Evolutionary conservation across 2,797 vertebrate species (phyloP), one percentile per base, ranked within the genome.

Genomic region (Clarias fuscus): DNA sequence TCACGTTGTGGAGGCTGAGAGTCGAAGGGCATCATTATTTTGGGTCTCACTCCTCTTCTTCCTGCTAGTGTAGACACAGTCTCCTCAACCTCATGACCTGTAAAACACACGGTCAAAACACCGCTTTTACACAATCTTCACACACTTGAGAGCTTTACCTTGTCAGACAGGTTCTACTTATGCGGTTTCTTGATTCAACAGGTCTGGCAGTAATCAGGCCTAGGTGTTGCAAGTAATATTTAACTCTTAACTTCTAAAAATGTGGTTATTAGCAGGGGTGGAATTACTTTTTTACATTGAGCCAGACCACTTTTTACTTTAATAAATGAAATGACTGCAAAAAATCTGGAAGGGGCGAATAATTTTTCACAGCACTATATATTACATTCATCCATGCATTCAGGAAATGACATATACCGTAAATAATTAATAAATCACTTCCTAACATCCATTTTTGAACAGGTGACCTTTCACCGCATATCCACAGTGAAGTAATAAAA

Each of bases 1-100:
- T 97, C 97, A 99, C 98, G 98, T 92, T 99, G 98, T 89, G 98
- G 98, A 0, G 98, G 98, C 86, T 98, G 98, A 5, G 97, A 95
- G 89, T 99, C 98, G 94, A 99, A 99, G 62, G 98, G 98, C 98
- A 99, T 98, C 98, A 98, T 98, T 95, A 99, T 99, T 96, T 99
- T 99, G 91, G 98, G 97, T 92, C 98, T 97, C 96, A 98, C 97
- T 90, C 97, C 98, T 82, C 98, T 96, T 53, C 98, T 96, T 90
- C 97, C 97, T 82, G 97, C 97, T 93, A 98, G 94, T 17, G 98
- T 97, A 86, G 98, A 99, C 96, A 99, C 97, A 94, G 96, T 97
- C 89, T 99, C 98, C 92, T 99, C 98, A 75, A 97, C 97, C 88
- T 99, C 98, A 78, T 98, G 97, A 88, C 97, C 98, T 99, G 94